Evolutionary conservation across 2,888 invertebrate genomes (phyloP).

Genomic region (Diogma glabrata): DNA sequence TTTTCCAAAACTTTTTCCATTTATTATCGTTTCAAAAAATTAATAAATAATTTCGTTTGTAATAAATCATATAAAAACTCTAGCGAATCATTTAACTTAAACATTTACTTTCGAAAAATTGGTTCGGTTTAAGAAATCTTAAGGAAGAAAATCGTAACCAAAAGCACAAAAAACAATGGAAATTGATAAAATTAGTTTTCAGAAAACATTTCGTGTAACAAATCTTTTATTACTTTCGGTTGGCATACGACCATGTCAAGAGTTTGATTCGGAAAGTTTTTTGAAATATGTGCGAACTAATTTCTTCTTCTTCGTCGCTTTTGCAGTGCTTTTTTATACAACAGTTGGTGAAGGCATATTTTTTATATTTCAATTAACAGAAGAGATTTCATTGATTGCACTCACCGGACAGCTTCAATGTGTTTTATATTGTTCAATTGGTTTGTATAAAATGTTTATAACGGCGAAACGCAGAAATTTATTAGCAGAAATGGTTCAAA

Average conservation of each 20-base stretch:
- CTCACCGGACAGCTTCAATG: neutral
- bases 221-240: neutral
- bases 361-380: neutral
- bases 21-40: too few species aligned
- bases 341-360: neutral
- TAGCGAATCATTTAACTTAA: too few species aligned
- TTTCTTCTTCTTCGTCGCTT: neutral
- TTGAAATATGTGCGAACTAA: neutral
- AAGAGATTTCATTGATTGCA: neutral
- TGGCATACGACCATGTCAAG: neutral
- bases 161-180: neutral
- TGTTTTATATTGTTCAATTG: constrained; percentile 2
- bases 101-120: too few species aligned
- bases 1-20: too few species aligned
- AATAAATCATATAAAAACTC: too few species aligned
- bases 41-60: too few species aligned
- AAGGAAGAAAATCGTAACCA: too few species aligned
- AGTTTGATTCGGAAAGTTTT: neutral
- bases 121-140: too few species aligned
- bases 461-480: neutral
- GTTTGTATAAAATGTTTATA: neutral
- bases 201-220: neutral
- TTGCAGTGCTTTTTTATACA: neutral
- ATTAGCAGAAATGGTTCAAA: neutral
- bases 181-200: constrained; percentile 1